phyloP scores from a whole-genome alignment of 2,797 vertebrate genomes.

The Loriculus beryllinus region DNA sequence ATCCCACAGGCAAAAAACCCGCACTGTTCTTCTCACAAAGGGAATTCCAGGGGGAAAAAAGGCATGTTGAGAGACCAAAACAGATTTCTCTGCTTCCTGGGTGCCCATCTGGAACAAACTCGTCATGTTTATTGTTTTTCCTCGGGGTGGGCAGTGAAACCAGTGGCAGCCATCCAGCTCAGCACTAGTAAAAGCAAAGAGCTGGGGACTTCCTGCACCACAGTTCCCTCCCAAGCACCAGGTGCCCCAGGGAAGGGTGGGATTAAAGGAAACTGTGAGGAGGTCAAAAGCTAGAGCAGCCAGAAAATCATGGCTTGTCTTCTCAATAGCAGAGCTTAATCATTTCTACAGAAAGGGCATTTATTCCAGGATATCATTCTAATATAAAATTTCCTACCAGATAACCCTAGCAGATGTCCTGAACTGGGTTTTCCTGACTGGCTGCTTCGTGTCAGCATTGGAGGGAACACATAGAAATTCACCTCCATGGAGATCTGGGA shows the following conservation, averaged over 20 bases:
- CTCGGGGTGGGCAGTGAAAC: neutral
- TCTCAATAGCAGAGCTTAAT: neutral
- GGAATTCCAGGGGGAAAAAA: neutral
- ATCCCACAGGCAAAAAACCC: neutral
- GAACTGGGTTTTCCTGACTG: conserved; percentile 32
- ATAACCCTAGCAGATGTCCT: conserved; percentile 35
- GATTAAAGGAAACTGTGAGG: neutral
- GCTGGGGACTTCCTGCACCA: neutral
- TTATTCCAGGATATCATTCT: conserved; percentile 43
- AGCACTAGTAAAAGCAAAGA: neutral
- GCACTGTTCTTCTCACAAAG: neutral
- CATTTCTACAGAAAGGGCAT: neutral
- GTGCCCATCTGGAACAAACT: neutral
- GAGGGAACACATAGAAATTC: neutral
- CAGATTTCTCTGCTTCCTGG: neutral
- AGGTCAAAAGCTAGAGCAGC: neutral
- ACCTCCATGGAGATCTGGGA: neutral
- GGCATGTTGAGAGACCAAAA: neutral
- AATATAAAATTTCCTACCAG: conserved; percentile 43
- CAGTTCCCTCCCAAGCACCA: neutral
- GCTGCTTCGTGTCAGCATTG: neutral
- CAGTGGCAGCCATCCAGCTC: neutral
- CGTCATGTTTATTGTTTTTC: neutral
- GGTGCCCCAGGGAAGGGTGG: neutral
- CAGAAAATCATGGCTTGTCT: neutral